Base-by-base conservation (phyloP, 2,797 vertebrate genomes). In the Sebastolobus altivelis region DNA sequence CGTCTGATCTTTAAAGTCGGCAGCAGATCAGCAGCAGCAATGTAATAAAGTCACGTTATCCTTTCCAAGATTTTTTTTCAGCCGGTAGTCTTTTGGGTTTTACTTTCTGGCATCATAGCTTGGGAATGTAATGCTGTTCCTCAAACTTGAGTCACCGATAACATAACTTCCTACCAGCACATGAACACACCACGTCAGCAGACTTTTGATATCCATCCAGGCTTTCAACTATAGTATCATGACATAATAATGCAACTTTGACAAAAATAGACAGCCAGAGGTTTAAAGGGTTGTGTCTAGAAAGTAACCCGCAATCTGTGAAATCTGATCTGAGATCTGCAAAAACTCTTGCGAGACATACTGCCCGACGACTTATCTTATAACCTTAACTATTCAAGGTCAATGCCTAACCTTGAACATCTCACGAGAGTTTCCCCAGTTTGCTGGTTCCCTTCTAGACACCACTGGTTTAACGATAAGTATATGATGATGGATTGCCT, bases 21-120 rank as follows among this genome's bases (percentile, higher is more conserved):
- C 55, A 33, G 37, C 38, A 35, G 22, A 58, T 61, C 67, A 46
- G n/a, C 40, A 29, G 52, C 66, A 61, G 49, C 49, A 31, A 54
- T 43, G 37, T 65, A 25, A 70, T 78, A 75, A 63, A 72, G 56
- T 68, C 25, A 52, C 35, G 0, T 27, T 22, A 29, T 72, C 27
- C 65, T 27, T 54, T 72, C 59, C 37, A 9, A 61, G 31, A 80
- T 70, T 25, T 38, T 61, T 70, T 59, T 59, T 46, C 72, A 71
- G 66, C 65, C 77, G 65, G 18, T 49, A n/a, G 61, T 20, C 33
- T 49, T 49, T 65, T 70, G 33, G 18, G 22, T 31, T 22, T 40
- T 6, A 54, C 38, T 62, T 69, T 62, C 37, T 58, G 35, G 54
- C 55, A 52, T 10, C 29, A 13, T 9, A 16, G 20, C 2, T 46